Percentiles rank a stretch among this genome's conserved stretches.
Conservation (phyloP, 2,888 invertebrate species). For the Archips xylosteana region DNA sequence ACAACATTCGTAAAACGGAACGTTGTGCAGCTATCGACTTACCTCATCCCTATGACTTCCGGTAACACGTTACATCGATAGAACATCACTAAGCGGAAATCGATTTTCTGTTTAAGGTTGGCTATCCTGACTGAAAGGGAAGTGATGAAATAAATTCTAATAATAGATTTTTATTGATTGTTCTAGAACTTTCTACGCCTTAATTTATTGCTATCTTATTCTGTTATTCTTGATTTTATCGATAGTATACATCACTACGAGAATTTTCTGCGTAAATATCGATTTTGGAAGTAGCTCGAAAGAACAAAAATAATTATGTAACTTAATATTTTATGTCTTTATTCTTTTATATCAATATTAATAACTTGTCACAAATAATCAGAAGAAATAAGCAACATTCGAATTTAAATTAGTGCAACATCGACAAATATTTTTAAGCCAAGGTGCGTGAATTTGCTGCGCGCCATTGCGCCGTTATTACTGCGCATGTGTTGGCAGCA, state of each 20-base stretch:
- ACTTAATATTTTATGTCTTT: not conserved
- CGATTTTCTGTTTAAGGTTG: slow-evolving; percentile 45
- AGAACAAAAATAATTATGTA: not conserved
- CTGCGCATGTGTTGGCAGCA: slow-evolving; percentile 77
- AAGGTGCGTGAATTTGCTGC: slow-evolving; percentile 48
- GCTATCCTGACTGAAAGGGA: slow-evolving; percentile 35
- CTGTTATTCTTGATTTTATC: not conserved
- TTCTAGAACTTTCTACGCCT: slow-evolving; percentile 3
- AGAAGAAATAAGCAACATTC: not conserved
- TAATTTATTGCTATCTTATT: not conserved
- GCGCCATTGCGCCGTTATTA: slow-evolving; percentile 68
- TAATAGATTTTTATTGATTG: slow-evolving; percentile 27
- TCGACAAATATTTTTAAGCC: slow-evolving; percentile 29
- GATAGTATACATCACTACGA: slow-evolving; percentile 3
- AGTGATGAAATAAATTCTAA: slow-evolving; percentile 27
- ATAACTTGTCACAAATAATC: not conserved
- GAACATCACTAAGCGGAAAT: slow-evolving; percentile 49
- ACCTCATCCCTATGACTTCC: slow-evolving; percentile 49
- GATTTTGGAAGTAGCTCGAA: not conserved
- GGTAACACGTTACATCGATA: slow-evolving; percentile 43
- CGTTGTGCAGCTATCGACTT: slow-evolving; percentile 40
- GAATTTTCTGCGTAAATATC: not conserved
- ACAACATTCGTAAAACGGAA: slow-evolving; percentile 41
- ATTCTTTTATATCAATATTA: not conserved
- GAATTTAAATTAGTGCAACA: not conserved